Evolutionary conservation across 2,113 vertebrate species (phyloP), one percentile per base, ranked within the genome.

Genomic region (Malurus alboscapulatus): DNA sequence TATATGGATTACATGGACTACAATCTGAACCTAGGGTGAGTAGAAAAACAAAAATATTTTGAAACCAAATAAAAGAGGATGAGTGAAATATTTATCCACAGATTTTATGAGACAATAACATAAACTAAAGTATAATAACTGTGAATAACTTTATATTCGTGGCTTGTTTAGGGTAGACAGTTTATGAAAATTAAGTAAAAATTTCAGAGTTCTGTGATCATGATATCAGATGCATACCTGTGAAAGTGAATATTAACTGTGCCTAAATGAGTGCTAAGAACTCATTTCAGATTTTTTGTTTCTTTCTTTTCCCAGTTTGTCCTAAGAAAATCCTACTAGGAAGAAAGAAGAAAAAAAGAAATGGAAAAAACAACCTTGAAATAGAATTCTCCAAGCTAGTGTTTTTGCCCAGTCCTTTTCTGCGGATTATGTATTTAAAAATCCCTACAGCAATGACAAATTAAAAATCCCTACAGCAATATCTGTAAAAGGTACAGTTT

Each of bases 311-410:
- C 26, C 20, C 5, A 13, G 15, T 66, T 82, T 85, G 14, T 45
- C 25, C 54, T 55, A 27, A 20, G 8, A 63, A 62, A 87, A 91
- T 5, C 5, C 12, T 17, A 62, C 7, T 53, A 10, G 4, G 10
- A 76, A 51, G 9, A n/a, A 73, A 47, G 3, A 27, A 65, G 8
- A 2, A 40, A 14, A 9, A 44, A 78, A 48, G 9, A 26, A 1
- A 1, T 2, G 1, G 1, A 2, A 21, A 13, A 34, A 42, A 42
- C 7, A 0, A 1, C 6, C 3, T 16, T 68, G 6, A 25, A 45
- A 22, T 47, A 61, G 40, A 76, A 40, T 9, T 25, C 22, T 55
- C n/a, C 50, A 8, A 71, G 24, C 2, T 45, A 38, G 20, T 42
- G 29, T 0, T 75, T 82, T 89, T 54, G 17, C 17, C 17, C 34